phyloP scores from a whole-genome alignment of 2,888 invertebrate species.

The Cantharis rustica region DNA sequence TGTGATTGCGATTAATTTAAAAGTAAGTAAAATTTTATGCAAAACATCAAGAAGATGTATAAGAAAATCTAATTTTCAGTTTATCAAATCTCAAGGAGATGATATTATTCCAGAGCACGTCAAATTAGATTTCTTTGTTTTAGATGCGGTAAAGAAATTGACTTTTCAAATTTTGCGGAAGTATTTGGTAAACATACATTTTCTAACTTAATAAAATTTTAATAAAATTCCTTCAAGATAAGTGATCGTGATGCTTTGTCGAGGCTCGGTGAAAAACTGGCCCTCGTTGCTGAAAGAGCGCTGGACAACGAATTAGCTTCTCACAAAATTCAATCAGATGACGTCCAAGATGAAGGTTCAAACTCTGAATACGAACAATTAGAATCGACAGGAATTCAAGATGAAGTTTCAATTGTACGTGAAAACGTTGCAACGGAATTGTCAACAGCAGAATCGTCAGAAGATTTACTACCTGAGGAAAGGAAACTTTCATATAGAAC shows the following conservation, averaged over 20 bases:
- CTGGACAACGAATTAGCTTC: not conserved
- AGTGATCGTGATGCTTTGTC: not conserved
- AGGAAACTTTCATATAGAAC: not conserved
- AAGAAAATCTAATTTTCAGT: not conserved
- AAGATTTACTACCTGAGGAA: not conserved
- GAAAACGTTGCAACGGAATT: not conserved
- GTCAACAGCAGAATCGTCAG: not conserved
- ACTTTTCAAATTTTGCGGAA: not conserved
- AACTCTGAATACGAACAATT: not conserved
- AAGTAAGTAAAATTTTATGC: not conserved
- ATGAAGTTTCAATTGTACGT: not conserved
- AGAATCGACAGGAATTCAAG: not conserved
- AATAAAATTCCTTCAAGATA: not conserved
- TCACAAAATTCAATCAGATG: not conserved
- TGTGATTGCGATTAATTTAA: not conserved
- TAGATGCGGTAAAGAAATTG: not conserved
- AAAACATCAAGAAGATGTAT: not conserved
- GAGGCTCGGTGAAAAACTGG: not conserved
- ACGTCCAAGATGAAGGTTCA: not conserved
- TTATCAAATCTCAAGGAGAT: not conserved
- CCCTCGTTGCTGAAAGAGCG: not conserved
- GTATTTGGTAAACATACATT: not conserved
- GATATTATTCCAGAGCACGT: not conserved
- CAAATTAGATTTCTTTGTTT: not conserved
- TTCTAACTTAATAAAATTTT: not conserved